Evolutionary conservation across 2,113 vertebrate genomes (phyloP).

Genomic region (Pterocles burchelli): DNA sequence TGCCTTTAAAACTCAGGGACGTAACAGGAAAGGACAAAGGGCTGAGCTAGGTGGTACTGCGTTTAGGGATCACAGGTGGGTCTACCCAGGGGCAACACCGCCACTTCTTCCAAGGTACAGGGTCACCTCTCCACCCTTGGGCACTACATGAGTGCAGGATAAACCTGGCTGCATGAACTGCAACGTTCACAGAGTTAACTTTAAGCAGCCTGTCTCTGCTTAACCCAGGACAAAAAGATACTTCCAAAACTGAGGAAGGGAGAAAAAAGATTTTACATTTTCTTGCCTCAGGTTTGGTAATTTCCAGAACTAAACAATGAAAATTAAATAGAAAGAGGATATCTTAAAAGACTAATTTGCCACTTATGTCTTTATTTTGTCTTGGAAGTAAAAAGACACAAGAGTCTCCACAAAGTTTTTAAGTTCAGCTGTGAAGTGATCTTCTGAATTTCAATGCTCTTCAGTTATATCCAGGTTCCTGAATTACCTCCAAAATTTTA

Average conservation of each 20-base stretch:
- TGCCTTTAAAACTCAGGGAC: background rate
- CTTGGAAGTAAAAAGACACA: background rate
- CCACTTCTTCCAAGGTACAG: fast-evolving
- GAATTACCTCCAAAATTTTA: background rate
- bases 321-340: background rate
- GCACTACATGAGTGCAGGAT: fast-evolving
- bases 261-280: background rate
- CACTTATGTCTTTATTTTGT: background rate
- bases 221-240: too few species aligned
- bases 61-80: background rate
- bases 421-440: background rate
- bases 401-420: background rate
- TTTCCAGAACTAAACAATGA: background rate
- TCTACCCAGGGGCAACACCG: background rate
- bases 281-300: background rate
- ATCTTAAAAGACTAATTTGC: background rate
- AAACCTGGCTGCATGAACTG: background rate
- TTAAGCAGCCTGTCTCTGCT: too few species aligned
- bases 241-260: background rate
- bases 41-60: too few species aligned
- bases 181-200: background rate
- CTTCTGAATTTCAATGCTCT: background rate
- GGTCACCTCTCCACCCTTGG: background rate
- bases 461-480: background rate
- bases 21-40: background rate